phyloP scores from a whole-genome alignment of 2,888 invertebrate genomes.

The Myopa testacea region DNA sequence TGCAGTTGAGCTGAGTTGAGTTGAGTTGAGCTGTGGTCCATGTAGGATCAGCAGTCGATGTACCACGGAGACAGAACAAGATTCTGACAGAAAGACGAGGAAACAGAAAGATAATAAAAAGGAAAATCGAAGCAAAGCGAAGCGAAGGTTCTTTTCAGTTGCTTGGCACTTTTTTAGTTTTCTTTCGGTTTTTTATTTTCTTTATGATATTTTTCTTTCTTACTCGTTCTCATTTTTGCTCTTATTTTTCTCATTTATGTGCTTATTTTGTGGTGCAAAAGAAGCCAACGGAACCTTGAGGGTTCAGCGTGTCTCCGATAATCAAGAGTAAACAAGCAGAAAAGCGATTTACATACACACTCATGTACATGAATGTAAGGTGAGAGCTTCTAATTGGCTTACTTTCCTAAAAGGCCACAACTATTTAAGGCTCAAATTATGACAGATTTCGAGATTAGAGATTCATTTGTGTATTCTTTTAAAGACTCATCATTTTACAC shows the following conservation, averaged over 20 bases:
- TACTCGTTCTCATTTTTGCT: background rate
- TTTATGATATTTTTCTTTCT: background rate
- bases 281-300: background rate
- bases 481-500: too few species aligned
- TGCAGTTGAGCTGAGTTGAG: background rate
- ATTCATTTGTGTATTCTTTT: too few species aligned
- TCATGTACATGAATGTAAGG: background rate
- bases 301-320: background rate
- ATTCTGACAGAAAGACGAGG: background rate
- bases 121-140: background rate
- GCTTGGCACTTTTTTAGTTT: background rate
- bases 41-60: background rate
- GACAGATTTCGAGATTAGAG: background rate
- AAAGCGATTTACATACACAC: background rate
- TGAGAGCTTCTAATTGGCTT: background rate
- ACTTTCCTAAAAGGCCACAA: background rate
- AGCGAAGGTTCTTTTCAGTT: too few species aligned
- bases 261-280: background rate
- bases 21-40: background rate
- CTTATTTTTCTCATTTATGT: background rate
- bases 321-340: background rate
- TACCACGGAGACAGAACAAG: background rate
- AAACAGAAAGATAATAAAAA: background rate
- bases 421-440: background rate
- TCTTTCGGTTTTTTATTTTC: background rate